Conservation (phyloP, 2,888 invertebrate genomes). For the Scaptomyza polygonia region DNA sequence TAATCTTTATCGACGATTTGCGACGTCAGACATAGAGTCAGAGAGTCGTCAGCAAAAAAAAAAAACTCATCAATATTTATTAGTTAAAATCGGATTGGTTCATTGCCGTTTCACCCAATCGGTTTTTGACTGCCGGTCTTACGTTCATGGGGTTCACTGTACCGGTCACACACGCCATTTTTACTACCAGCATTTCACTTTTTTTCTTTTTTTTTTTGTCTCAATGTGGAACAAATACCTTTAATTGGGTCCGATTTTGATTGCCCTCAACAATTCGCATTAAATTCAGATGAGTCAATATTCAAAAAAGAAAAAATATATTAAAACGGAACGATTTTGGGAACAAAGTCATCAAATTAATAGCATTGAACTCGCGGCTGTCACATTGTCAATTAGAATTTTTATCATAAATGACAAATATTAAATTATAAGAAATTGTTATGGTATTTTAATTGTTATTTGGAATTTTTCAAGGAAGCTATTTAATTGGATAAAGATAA, state of each 20-base stretch:
- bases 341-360: constrained; percentile 9
- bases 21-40: constrained; percentile 55
- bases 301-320: not conserved
- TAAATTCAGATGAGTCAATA: constrained; percentile 15
- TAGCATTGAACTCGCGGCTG: constrained; percentile 58
- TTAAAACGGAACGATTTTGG: constrained; percentile 4
- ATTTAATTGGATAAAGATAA: not conserved
- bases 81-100: constrained; percentile 40
- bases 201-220: constrained; percentile 19
- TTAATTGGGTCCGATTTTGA: constrained; percentile 57
- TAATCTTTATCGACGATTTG: not conserved
- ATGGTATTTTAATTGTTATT: not conserved
- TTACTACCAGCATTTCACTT: constrained; percentile 5
- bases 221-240: constrained; percentile 71
- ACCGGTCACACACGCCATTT: constrained; percentile 21
- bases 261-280: constrained; percentile 20
- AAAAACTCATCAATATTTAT: constrained; percentile 28
- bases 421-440: not conserved
- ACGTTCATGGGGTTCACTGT: constrained; percentile 61
- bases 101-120: constrained; percentile 73
- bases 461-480: not conserved
- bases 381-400: not conserved
- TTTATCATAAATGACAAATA: not conserved
- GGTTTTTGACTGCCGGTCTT: constrained; percentile 50
- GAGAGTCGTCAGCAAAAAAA: too few relatives aligned